Conservation (phyloP, 1,140 invertebrate genomes). For the Reticulitermes speratus region DNA sequence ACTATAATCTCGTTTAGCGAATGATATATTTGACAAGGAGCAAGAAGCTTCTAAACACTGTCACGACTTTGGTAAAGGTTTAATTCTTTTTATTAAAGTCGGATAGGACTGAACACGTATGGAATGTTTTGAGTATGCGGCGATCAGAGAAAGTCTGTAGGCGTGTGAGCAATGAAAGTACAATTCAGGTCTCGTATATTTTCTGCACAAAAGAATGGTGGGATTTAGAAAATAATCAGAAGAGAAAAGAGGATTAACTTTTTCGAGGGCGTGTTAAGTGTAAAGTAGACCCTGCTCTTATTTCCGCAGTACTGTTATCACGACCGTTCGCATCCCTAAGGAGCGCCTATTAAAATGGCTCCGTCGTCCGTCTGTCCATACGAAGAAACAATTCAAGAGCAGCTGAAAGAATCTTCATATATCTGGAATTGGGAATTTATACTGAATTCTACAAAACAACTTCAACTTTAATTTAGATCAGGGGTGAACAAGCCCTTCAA, state of each 20-base stretch:
- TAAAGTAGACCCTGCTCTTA: too few relatives aligned
- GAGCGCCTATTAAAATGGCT: too few relatives aligned
- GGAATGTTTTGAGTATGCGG: neutral
- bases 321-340: too few relatives aligned
- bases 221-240: neutral
- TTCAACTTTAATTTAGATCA: too few relatives aligned
- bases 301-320: too few relatives aligned
- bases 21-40: neutral
- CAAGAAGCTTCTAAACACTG: neutral
- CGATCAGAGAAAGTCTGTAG: constrained; percentile 10
- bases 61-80: constrained; percentile 16
- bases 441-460: too few relatives aligned
- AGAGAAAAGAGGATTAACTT: neutral
- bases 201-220: neutral
- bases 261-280: too few relatives aligned
- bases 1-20: neutral
- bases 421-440: too few relatives aligned
- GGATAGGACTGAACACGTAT: neutral
- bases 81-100: neutral
- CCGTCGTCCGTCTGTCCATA: too few relatives aligned
- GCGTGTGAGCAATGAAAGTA: neutral
- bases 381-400: too few relatives aligned
- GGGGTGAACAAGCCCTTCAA: too few relatives aligned
- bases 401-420: too few relatives aligned
- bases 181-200: neutral